These are phyloP conservation scores for Myrmecophaga tridactyla DNA, from an alignment of 2,113 vertebrate genomes.

Conservation along the genomic window DNA sequence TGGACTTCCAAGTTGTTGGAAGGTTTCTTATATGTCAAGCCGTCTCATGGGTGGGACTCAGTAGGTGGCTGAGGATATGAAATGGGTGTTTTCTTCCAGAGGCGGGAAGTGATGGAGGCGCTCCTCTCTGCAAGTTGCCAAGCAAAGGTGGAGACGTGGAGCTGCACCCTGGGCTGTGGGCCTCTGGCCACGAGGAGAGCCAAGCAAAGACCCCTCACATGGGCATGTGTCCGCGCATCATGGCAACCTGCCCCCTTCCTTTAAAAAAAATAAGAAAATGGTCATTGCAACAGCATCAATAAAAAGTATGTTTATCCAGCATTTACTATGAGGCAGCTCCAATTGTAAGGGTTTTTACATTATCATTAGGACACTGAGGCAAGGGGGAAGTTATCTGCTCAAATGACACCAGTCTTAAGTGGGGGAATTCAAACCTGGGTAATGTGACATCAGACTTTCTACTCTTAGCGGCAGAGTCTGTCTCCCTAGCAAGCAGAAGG, in stretches of 20 bases:
- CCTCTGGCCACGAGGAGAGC: neutral
- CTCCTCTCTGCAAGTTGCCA: neutral
- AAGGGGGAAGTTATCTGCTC: fast-evolving
- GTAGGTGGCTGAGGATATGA: neutral
- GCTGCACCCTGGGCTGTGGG: neutral
- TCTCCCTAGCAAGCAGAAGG: neutral
- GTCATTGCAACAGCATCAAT: fast-evolving
- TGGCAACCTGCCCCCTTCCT: fast-evolving
- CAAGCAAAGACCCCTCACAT: fast-evolving
- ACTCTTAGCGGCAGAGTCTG: fast-evolving
- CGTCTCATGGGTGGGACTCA: neutral
- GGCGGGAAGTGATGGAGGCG: neutral
- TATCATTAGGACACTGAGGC: fast-evolving
- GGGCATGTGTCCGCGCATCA: fast-evolving
- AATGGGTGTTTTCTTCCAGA: neutral
- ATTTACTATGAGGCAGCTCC: fast-evolving
- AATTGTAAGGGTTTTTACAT: fast-evolving
- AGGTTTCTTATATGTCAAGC: neutral
- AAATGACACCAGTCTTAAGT: fast-evolving
- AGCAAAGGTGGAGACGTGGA: neutral
- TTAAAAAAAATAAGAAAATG: neutral
- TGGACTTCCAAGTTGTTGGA: fast-evolving
- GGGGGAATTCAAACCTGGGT: neutral
- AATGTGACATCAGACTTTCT: fast-evolving
- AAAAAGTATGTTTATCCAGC: neutral